These are phyloP conservation scores for Drosophila baimaii DNA, from an alignment of 1,140 invertebrate genomes.

Conservation along the genomic window DNA sequence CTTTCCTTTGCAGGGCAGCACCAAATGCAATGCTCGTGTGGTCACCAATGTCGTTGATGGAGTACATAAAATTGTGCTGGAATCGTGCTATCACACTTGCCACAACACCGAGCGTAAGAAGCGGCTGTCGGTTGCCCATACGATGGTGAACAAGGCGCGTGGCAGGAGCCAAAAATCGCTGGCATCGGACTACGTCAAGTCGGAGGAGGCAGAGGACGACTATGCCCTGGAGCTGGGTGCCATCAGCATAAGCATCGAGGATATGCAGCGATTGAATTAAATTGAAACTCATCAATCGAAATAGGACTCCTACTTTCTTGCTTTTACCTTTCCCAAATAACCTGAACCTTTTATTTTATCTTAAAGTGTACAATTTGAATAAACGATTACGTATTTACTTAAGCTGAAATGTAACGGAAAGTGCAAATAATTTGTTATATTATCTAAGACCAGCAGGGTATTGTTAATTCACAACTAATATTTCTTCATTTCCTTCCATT, in stretches of 20 bases:
- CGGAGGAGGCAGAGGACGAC: slow-evolving; percentile 61
- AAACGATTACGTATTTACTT: slow-evolving; percentile 27
- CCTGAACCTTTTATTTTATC: slow-evolving; percentile 32
- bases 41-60: slow-evolving; percentile 80
- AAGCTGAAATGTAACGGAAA: neutral
- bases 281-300: slow-evolving; percentile 10
- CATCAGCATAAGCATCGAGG: slow-evolving; percentile 67
- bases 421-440: neutral
- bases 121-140: slow-evolving; percentile 33
- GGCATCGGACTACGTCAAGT: slow-evolving; percentile 24
- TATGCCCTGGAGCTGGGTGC: slow-evolving; percentile 62
- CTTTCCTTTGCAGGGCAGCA: slow-evolving; percentile 69
- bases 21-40: slow-evolving; percentile 82
- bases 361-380: slow-evolving; percentile 31
- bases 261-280: slow-evolving; percentile 63
- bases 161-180: slow-evolving; percentile 22
- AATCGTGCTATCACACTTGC: slow-evolving; percentile 79
- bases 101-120: slow-evolving; percentile 71
- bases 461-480: slow-evolving; percentile 13
- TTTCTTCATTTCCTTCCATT: slow-evolving; percentile 10
- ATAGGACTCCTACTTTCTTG: neutral
- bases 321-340: no score
- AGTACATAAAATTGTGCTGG: slow-evolving; percentile 76
- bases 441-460: neutral
- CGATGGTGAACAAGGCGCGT: slow-evolving; percentile 17